Evolutionary conservation across 2,888 invertebrate genomes (phyloP), one percentile per base, ranked within the genome.

Genomic region (Psococerastis gibbosa): DNA sequence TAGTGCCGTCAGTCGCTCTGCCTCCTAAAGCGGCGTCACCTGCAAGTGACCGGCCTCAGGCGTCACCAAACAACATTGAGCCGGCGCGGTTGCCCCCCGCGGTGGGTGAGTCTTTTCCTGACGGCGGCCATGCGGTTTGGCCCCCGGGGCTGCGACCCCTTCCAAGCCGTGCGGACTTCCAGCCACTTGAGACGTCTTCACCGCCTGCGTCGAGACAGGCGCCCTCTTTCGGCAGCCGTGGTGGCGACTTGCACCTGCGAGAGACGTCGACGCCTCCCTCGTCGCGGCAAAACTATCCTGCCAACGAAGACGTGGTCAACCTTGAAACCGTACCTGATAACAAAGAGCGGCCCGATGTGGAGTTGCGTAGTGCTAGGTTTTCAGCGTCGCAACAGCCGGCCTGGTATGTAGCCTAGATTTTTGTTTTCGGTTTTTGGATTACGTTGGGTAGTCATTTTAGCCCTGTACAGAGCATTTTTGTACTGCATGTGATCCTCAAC

Each of bases 251-350:
- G n/a, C n/a, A n/a, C n/a, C n/a, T n/a, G n/a, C n/a, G n/a, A n/a
- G n/a, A n/a, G n/a, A n/a, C n/a, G n/a, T n/a, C n/a, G n/a, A n/a
- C n/a, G n/a, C n/a, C n/a, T n/a, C n/a, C n/a, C n/a, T n/a, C n/a
- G n/a, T n/a, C n/a, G n/a, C n/a, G n/a, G n/a, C n/a, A n/a, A n/a
- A n/a, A n/a, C n/a, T n/a, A n/a, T n/a, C n/a, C n/a, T n/a, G n/a
- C 20, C 35, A 32, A 34, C 22, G 38, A 48, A 32, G 48, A 50
- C 15, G 41, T 46, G 22, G 55, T 71, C 3, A 75, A 76, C 57
- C 62, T 75, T 48, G 75, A 76, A 59, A 71, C 71, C 3, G 65
- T 72, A 3, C 73, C 75, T 2, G 78, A 78, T 55, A 78, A 78
- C 56, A 73, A 73, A 1, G 78, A 78, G 57, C 66, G 72, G 45